Evolutionary conservation across 1,140 invertebrate species (phyloP).

Genomic region (Neotoxoptera formosana): DNA sequence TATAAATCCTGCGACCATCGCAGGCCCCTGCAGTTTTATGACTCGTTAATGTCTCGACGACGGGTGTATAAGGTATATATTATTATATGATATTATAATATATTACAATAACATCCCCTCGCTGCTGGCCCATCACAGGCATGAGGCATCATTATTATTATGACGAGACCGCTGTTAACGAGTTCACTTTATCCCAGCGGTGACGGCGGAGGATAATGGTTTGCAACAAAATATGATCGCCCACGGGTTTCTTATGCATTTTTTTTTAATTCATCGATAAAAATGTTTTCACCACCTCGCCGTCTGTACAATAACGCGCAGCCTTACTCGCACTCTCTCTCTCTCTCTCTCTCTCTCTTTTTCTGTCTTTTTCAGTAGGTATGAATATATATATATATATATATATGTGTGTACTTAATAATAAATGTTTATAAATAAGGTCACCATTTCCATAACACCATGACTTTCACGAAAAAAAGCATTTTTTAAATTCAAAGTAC

Average conservation of each 20-base stretch:
- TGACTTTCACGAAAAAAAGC: not conserved
- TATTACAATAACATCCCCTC: not conserved
- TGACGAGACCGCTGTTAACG: not conserved
- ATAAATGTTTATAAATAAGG: not conserved
- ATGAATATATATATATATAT: not conserved
- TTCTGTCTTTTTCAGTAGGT: not conserved
- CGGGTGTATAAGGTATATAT: not conserved
- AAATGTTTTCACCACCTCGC: not conserved
- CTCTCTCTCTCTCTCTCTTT: not conserved
- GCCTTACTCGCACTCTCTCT: not conserved
- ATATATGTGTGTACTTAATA: not conserved
- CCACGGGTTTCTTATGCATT: not conserved
- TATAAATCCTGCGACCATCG: not conserved
- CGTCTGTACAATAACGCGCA: not conserved
- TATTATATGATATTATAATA: constrained; percentile 3
- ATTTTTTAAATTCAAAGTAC: not conserved
- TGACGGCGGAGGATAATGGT: not conserved
- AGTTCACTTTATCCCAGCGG: not conserved
- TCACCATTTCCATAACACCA: not conserved
- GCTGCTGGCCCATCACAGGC: not conserved
- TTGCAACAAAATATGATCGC: not conserved
- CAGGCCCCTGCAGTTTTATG: not conserved
- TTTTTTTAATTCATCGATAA: not conserved
- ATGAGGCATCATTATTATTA: not conserved
- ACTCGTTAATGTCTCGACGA: not conserved